Evolutionary conservation across 2,113 vertebrate species (phyloP).

Genomic region (Zapornia atra): DNA sequence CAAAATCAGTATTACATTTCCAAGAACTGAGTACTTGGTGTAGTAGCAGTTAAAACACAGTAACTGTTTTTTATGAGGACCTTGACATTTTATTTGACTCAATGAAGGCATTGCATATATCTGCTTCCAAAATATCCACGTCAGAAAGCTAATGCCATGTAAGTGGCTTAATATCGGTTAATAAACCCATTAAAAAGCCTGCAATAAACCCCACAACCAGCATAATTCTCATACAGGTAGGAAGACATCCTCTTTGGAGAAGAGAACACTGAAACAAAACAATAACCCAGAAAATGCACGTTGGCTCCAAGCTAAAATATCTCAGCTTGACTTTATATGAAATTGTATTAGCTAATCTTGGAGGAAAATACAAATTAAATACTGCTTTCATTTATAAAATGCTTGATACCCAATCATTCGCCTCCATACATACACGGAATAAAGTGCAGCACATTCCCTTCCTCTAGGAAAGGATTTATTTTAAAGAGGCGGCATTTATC

Average conservation of each 20-base stretch:
- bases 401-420: not conserved
- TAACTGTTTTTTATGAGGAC: not conserved
- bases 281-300: not conserved
- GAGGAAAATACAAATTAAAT: constrained; percentile 20
- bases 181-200: not conserved
- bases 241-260: not conserved
- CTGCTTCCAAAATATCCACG: not conserved
- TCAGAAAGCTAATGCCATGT: not conserved
- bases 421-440: not conserved
- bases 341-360: not conserved
- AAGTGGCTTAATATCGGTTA: not conserved
- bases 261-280: not conserved
- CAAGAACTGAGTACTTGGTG: not conserved
- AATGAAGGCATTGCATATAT: not conserved
- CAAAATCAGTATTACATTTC: not conserved
- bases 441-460: not conserved
- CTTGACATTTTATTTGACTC: not conserved
- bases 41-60: not conserved
- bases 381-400: constrained; percentile 4
- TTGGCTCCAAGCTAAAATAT: not conserved
- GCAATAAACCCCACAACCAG: not conserved
- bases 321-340: not conserved
- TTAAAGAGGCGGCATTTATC: not conserved
- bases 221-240: not conserved
- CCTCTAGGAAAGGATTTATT: not conserved